Percentiles rank a stretch among this genome's conserved stretches.
phyloP scores from a whole-genome alignment of 1,140 invertebrate species.

The Cydia amplana region DNA sequence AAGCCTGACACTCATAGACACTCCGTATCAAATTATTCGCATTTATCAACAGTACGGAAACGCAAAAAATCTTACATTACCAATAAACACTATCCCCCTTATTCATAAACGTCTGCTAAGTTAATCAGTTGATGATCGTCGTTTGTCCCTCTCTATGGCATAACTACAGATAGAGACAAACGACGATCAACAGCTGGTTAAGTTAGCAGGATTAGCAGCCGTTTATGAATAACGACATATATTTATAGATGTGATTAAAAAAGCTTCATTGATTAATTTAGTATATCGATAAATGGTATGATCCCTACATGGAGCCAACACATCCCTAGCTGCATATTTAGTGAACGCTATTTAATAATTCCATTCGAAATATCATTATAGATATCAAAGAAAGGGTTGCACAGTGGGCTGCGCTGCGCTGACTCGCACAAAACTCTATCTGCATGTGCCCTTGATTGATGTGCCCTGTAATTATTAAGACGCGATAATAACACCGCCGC shows the following conservation, averaged over 20 bases:
- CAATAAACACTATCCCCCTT: too few relatives aligned
- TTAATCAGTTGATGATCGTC: too few relatives aligned
- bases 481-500: slow-evolving; percentile 80
- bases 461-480: slow-evolving; percentile 80
- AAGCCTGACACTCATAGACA: too few relatives aligned
- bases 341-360: slow-evolving; percentile 66
- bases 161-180: too few relatives aligned
- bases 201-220: too few relatives aligned
- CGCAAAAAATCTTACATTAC: too few relatives aligned
- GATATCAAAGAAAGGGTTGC: slow-evolving; percentile 77
- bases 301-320: slow-evolving; percentile 22
- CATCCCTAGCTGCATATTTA: slow-evolving; percentile 45
- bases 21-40: too few relatives aligned
- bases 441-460: slow-evolving; percentile 79
- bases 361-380: slow-evolving; percentile 74
- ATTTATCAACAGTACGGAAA: too few relatives aligned
- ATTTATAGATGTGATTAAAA: slow-evolving; percentile 16
- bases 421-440: slow-evolving; percentile 78
- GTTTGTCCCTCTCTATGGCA: too few relatives aligned
- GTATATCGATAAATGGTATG: background rate
- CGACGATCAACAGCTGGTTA: too few relatives aligned
- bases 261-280: background rate
- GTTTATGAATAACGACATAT: too few relatives aligned
- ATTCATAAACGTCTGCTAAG: too few relatives aligned
- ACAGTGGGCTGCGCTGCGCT: slow-evolving; percentile 66